Evolutionary conservation across 1,140 invertebrate genomes (phyloP), one percentile per base, ranked within the genome.

Genomic region (Nebria ingens): DNA sequence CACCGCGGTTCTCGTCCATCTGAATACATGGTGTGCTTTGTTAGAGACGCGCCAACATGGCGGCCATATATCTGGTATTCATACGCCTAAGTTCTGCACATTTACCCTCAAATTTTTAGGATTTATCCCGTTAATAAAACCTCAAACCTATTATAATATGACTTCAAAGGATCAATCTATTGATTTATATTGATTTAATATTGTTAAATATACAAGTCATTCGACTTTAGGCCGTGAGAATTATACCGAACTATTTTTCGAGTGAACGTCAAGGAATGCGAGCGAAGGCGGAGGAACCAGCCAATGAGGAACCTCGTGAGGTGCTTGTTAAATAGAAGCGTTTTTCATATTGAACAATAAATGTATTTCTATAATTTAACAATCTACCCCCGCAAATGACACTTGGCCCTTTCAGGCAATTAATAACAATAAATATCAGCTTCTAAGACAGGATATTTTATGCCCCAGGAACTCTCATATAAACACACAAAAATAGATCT

Each of bases 11-110:
- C 55, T 59, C 59, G 61, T 59, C 51, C 57, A 56, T 62, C 61
- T 61, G 61, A 49, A 9, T 6, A 59, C n/a, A n/a, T 56, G 58
- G 51, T 56, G 57, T 54, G 61, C 61, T 58, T 62, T 64, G 58
- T 62, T 59, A 55, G 49, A 60, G 56, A 63, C 62, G 57, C 58
- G 56, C 51, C 54, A 63, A 64, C 54, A 59, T 61, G 61, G 58
- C 57, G 56, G 60, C 59, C 59, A 57, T 51, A 54, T 54, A 59
- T 58, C 56, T 57, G 59, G 52, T 63, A 58, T 63, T 60, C 59
- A 59, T 64, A 62, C 62, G 64, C 63, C 29, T 25, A 51, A 20
- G 11, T 17, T 17, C 49, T 45, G 40, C 40, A 11, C 40, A 45
- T 45, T 45, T 45, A 45, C 15, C 3, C 40, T 6, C 40, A 11